Evolutionary conservation across 1,140 invertebrate genomes (phyloP).

Genomic region (Achroia grisella): DNA sequence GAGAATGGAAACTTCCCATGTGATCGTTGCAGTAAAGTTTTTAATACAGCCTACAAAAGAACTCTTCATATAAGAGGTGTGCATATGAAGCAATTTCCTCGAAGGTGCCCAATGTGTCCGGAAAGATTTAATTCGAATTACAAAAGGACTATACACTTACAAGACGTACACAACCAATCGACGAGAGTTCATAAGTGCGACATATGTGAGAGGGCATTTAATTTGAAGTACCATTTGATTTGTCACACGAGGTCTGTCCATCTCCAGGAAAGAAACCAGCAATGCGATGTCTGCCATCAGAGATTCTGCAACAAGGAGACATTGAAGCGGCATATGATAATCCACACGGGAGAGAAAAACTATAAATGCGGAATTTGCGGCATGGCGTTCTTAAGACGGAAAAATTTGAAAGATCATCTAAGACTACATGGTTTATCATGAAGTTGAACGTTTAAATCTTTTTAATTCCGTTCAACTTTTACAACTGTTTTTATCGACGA

Average conservation of each 20-base stretch:
- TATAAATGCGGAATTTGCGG: slow-evolving; percentile 80
- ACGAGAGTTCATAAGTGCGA: slow-evolving; percentile 65
- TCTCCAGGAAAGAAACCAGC: slow-evolving; percentile 58
- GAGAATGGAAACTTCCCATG: slow-evolving; percentile 61
- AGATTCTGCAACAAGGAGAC: slow-evolving; percentile 70
- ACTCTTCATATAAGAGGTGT: slow-evolving; percentile 52
- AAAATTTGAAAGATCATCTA: slow-evolving; percentile 59
- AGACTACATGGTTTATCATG: slow-evolving; percentile 35
- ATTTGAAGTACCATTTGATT: slow-evolving; percentile 59
- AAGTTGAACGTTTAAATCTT: no score
- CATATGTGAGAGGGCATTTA: slow-evolving; percentile 53
- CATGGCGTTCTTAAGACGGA: slow-evolving; percentile 74
- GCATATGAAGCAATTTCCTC: slow-evolving; percentile 53
- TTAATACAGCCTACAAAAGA: slow-evolving; percentile 57
- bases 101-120: slow-evolving; percentile 58
- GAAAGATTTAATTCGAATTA: slow-evolving; percentile 63
- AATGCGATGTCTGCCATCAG: slow-evolving; percentile 59
- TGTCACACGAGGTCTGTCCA: slow-evolving; percentile 60
- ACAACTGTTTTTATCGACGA: no score
- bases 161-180: slow-evolving; percentile 58
- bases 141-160: slow-evolving; percentile 54
- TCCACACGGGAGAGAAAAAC: slow-evolving; percentile 83
- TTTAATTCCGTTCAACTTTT: no score
- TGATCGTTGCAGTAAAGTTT: slow-evolving; percentile 49
- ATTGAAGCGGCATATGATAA: slow-evolving; percentile 67